phyloP scores from a whole-genome alignment of 2,888 invertebrate species.

The Lepidocyrtoides sp. region DNA sequence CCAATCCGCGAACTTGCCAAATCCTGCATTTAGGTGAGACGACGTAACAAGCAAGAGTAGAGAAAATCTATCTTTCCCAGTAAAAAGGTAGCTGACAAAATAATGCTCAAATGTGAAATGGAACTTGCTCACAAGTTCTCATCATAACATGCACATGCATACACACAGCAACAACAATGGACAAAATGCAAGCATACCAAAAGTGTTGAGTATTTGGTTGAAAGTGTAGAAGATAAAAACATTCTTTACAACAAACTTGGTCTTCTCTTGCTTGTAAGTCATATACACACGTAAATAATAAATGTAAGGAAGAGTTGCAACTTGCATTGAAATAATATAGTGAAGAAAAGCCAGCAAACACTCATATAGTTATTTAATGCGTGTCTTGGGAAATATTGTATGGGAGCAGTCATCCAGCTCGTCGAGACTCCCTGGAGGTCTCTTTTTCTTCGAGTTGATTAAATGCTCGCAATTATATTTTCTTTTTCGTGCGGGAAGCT shows the following conservation, averaged over 20 bases:
- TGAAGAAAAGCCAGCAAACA: constrained; percentile 28
- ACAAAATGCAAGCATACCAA: neutral
- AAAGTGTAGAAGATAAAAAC: too few species aligned
- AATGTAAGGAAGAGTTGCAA: neutral
- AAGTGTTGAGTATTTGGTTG: too few species aligned
- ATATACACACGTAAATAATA: neutral
- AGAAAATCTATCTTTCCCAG: neutral
- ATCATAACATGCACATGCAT: neutral
- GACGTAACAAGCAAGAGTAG: neutral
- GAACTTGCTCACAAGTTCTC: neutral
- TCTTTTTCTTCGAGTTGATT: constrained; percentile 74
- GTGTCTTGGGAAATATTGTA: constrained; percentile 75
- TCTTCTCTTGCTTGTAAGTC: too few species aligned
- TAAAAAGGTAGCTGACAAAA: constrained; percentile 12
- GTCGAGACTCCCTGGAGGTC: constrained; percentile 76
- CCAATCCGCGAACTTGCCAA: neutral
- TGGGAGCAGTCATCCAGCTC: constrained; percentile 76
- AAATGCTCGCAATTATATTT: constrained; percentile 68
- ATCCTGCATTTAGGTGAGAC: neutral
- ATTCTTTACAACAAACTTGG: too few species aligned
- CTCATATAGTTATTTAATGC: constrained; percentile 71
- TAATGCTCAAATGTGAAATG: neutral
- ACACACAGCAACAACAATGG: neutral
- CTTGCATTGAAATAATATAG: neutral
- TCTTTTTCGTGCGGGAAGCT: constrained; percentile 2